Evolutionary conservation across 2,113 vertebrate species (phyloP).

Genomic region (Bubo bubo): DNA sequence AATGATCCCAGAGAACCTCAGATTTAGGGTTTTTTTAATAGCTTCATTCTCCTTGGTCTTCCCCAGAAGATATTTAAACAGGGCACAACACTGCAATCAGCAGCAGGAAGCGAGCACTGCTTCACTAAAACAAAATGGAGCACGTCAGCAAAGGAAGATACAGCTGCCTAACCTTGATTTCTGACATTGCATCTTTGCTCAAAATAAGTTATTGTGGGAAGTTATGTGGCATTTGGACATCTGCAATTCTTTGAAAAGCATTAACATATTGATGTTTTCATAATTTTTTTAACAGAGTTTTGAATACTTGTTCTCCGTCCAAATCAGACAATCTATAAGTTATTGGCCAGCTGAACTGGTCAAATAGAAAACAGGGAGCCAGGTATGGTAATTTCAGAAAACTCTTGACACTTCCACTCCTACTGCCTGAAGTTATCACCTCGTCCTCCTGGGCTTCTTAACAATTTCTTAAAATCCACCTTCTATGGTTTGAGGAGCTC

Average conservation of each 20-base stretch:
- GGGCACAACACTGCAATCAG: not conserved
- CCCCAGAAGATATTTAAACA: not conserved
- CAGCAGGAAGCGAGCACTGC: not conserved
- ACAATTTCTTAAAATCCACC: not conserved
- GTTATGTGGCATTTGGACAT: not conserved
- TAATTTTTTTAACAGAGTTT: not conserved
- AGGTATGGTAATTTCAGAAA: not conserved
- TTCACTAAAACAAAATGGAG: not conserved
- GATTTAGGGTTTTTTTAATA: not conserved
- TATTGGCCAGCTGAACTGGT: not conserved
- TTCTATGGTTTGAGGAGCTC: not conserved
- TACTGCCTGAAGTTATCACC: not conserved
- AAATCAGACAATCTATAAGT: not conserved
- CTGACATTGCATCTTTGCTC: not conserved
- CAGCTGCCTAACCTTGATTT: not conserved
- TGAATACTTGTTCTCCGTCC: not conserved
- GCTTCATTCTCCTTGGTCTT: constrained; percentile 9
- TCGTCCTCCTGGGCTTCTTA: not conserved
- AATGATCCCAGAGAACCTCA: not conserved
- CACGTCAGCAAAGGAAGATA: not conserved
- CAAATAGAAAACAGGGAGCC: not conserved
- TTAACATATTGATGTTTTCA: not conserved
- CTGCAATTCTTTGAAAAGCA: not conserved
- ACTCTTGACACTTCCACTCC: not conserved
- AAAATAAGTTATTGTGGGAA: not conserved